phyloP scores from a whole-genome alignment of 2,888 invertebrate species.

The Dioctria rufipes region DNA sequence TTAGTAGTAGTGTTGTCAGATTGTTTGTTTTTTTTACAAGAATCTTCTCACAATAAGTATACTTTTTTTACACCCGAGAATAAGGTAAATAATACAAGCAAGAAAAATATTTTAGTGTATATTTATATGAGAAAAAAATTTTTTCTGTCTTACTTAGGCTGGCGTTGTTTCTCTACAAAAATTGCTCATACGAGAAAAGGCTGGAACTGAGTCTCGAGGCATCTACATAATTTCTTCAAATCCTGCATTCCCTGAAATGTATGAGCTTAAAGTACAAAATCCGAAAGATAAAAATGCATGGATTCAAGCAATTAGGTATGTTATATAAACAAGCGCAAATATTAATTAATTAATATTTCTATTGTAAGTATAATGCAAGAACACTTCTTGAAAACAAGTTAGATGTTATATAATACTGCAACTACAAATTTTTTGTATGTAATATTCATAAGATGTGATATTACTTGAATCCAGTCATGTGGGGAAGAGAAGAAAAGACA shows the following conservation, averaged over 20 bases:
- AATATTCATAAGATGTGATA: no score
- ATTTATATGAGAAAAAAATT: background rate
- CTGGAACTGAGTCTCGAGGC: constrained; percentile 89
- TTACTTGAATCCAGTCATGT: no score
- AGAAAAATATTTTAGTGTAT: constrained; percentile 34
- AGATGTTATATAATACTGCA: no score
- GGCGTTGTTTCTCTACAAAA: constrained; percentile 95
- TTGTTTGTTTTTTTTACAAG: constrained; percentile 91
- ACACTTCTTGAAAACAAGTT: no score
- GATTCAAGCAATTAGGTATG: constrained; percentile 87
- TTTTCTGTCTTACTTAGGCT: constrained; percentile 74
- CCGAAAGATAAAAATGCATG: constrained; percentile 92
- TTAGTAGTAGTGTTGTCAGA: constrained; percentile 92
- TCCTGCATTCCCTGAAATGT: constrained; percentile 95
- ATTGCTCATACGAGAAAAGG: constrained; percentile 93
- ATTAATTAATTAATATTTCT: background rate
- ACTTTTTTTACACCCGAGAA: constrained; percentile 94
- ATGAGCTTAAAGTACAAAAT: constrained; percentile 89
- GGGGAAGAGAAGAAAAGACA: no score
- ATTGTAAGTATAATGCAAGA: background rate
- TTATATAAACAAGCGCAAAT: background rate
- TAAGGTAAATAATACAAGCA: constrained; percentile 76
- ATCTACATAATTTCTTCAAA: constrained; percentile 95
- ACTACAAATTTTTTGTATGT: no score
- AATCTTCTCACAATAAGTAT: constrained; percentile 90